A percentile compares a stretch with the other conserved stretches of the same genome.
phyloP scores from a whole-genome alignment of 35 echinoderm and acorn worm species.

The Stichopus chloronotus region DNA sequence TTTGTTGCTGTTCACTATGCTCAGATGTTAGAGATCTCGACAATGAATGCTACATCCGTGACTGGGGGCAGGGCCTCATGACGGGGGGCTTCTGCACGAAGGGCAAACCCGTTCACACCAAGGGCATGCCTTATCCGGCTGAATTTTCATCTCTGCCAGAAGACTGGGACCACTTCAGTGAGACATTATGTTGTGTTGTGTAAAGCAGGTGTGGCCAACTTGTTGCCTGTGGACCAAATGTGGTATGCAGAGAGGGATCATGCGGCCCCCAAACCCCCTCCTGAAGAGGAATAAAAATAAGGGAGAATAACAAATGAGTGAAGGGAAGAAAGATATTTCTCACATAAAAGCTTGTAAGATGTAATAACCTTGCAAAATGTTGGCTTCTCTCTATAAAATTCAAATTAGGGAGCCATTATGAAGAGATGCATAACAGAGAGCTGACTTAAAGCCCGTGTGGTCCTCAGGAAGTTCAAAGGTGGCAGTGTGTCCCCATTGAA shows the following conservation, averaged over 20 bases:
- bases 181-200: conserved; percentile 19
- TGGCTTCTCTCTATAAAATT: too few species aligned
- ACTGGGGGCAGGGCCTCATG: conserved; percentile 79
- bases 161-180: conserved; percentile 94
- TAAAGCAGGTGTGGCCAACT: background rate
- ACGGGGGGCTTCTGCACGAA: conserved; percentile 66
- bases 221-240: background rate
- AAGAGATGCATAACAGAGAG: too few species aligned
- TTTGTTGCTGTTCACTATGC: background rate
- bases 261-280: too few species aligned
- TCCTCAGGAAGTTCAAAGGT: too few species aligned
- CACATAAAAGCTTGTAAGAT: too few species aligned
- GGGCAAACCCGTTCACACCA: conserved; percentile 78
- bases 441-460: too few species aligned
- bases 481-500: too few species aligned
- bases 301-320: too few species aligned
- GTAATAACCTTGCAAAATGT: too few species aligned
- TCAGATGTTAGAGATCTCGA: conserved; percentile 82
- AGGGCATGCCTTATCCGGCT: conserved; percentile 66
- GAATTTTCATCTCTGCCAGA: conserved; percentile 79
- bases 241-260: background rate
- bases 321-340: too few species aligned
- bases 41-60: conserved; percentile 65
- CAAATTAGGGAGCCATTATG: too few species aligned
- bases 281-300: too few species aligned